Conservation (phyloP, 2,797 vertebrate species). For the Sphenodon punctatus region DNA sequence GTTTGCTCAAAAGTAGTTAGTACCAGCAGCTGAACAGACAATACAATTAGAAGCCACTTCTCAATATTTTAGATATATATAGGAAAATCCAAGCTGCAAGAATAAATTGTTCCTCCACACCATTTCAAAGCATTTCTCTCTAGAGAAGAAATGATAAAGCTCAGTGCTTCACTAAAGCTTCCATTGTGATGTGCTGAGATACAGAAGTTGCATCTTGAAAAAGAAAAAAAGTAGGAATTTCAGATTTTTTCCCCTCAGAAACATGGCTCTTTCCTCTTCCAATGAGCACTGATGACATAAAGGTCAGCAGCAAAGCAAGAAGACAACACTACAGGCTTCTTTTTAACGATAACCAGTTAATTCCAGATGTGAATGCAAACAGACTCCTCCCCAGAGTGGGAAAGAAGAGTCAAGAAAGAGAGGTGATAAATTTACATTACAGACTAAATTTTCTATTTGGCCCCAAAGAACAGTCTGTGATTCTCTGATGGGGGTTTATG, state of each 20-base stretch:
- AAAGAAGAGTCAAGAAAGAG: background rate
- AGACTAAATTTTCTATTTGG: background rate
- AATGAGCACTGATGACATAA: background rate
- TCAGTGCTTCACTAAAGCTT: background rate
- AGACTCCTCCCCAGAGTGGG: background rate
- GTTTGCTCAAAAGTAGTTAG: background rate
- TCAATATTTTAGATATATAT: background rate
- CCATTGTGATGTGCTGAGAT: background rate
- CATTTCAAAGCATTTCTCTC: background rate
- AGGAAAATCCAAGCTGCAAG: background rate
- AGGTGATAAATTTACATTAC: background rate
- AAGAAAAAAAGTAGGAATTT: background rate
- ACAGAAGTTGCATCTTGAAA: background rate
- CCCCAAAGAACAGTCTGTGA: background rate
- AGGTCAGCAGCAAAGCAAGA: background rate
- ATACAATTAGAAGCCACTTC: fast-evolving
- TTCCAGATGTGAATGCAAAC: background rate
- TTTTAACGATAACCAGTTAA: fast-evolving
- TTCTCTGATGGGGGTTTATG: background rate
- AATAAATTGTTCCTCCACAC: background rate
- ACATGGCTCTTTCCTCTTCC: background rate
- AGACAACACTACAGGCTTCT: background rate
- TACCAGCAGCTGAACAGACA: background rate
- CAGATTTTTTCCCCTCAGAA: background rate
- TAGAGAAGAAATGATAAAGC: background rate